These are phyloP conservation scores for Pristionchus mayeri DNA, from an alignment of 2,888 invertebrate genomes.

Conservation along the genomic window DNA sequence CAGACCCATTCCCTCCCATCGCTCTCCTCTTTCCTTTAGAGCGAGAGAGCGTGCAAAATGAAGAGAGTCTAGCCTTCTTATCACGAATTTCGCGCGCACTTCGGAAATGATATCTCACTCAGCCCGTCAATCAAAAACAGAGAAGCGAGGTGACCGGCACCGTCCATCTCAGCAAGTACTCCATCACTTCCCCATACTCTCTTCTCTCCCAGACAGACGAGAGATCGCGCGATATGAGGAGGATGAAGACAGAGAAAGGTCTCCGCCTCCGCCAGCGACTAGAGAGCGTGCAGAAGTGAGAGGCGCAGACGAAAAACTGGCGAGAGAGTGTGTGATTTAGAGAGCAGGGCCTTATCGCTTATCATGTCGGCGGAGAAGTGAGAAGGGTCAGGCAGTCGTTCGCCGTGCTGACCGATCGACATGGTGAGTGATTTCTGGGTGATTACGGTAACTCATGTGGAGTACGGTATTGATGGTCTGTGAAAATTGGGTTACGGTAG, in stretches of 20 bases:
- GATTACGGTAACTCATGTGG: too few relatives aligned
- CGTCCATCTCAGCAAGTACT: too few relatives aligned
- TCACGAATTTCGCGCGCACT: too few relatives aligned
- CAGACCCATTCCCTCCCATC: not conserved
- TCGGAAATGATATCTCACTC: not conserved
- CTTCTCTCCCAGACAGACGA: not conserved
- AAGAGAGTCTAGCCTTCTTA: too few relatives aligned
- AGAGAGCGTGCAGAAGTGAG: not conserved
- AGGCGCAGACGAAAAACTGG: not conserved
- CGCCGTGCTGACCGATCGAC: not conserved
- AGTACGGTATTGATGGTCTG: too few relatives aligned
- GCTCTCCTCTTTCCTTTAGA: too few relatives aligned
- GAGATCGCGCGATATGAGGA: not conserved
- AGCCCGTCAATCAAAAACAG: not conserved
- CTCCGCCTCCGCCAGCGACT: not conserved
- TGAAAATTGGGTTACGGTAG: not conserved
- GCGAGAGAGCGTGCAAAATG: too few relatives aligned
- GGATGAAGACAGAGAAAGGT: too few relatives aligned
- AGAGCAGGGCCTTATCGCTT: not conserved
- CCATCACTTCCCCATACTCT: too few relatives aligned
- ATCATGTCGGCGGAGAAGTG: not conserved
- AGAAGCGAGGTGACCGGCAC: not conserved
- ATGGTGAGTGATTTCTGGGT: conserved; percentile 17
- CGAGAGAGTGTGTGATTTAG: not conserved
- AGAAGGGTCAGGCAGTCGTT: conserved; percentile 24